Base-by-base conservation (phyloP, 2,797 vertebrate genomes). In the Syndactyla subalaris region DNA sequence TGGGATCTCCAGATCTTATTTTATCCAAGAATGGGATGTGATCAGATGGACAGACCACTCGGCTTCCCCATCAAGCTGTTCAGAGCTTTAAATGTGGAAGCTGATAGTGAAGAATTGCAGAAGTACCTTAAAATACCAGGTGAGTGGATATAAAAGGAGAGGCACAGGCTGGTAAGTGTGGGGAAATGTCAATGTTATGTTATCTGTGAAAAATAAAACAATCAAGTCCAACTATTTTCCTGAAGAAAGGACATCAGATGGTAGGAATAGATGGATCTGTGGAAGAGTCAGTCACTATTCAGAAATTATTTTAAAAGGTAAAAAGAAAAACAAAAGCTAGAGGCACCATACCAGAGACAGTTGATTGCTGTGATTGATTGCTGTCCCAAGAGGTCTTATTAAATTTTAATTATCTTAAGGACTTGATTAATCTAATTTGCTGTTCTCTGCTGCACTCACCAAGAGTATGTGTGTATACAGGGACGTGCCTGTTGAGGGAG, bases 361-460 rank as follows among this genome's bases (percentile, higher is more conserved):
- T 0, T 74, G 68, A 90, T 43, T 90, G 73, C 52, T 66, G 36
- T 38, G 61, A 77, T 4, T 85, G 49, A 75, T 63, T 73, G 46
- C 46, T 58, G 39, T 48, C 65, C 73, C 76, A 83, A 71, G 80
- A 80, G 65, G 59, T 74, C 68, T 71, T 2, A 2, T 21, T 52
- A 83, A 22, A 55, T 66, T 88, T 83, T 51, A 88, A 67, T 88
- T 81, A 84, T 41, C 22, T 74, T 46, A 79, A 91, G 59, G 59
- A 68, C 58, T 24, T 49, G 77, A 84, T 89, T 66, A 95, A 91
- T 91, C 57, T 43, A 22, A 84, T 86, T 62, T 63, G 19, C 84
- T 91, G 43, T 48, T 84, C 68, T 68, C 65, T 12, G 14, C 41
- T 57, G 73, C n/a, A 12, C 59, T 65, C 49, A 22, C 6, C 19